Percentiles rank a stretch among this genome's conserved stretches.
Conservation (phyloP, 1,140 invertebrate genomes). For the Drosophila sproati region DNA sequence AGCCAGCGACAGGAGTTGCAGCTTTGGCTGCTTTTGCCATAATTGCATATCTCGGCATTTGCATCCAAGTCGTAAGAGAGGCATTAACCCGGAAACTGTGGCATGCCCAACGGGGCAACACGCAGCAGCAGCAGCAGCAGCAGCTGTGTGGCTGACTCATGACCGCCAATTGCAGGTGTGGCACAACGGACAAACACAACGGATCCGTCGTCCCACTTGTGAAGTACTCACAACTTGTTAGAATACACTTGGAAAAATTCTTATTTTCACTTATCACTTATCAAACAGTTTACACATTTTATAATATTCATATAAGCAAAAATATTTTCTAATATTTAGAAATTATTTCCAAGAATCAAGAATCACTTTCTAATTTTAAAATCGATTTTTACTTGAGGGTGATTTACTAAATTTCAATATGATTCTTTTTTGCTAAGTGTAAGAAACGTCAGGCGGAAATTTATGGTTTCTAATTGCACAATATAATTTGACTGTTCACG, state of each 20-base stretch:
- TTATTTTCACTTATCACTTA: too few relatives aligned
- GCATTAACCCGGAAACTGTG: constrained; percentile 75
- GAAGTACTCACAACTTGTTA: constrained; percentile 59
- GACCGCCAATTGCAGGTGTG: constrained; percentile 64
- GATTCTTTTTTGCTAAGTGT: too few relatives aligned
- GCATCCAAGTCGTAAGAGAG: constrained; percentile 52
- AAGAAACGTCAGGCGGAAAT: constrained; percentile 52
- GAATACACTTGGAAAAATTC: too few relatives aligned
- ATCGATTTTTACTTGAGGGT: too few relatives aligned
- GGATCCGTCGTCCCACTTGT: constrained; percentile 40
- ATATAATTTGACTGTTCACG: constrained; percentile 51
- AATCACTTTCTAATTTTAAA: too few relatives aligned
- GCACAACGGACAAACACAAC: constrained; percentile 22
- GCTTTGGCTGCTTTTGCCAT: not conserved
- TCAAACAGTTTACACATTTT: too few relatives aligned
- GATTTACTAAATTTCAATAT: too few relatives aligned
- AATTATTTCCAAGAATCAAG: too few relatives aligned
- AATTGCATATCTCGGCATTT: constrained; percentile 50
- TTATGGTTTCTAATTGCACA: constrained; percentile 66
- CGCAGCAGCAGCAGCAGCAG: constrained; percentile 10
- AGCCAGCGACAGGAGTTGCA: constrained; percentile 36
- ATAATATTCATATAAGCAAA: too few relatives aligned
- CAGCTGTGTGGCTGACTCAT: constrained; percentile 37
- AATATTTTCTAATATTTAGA: too few relatives aligned
- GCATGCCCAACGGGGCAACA: constrained; percentile 21